phyloP scores from a whole-genome alignment of 64 coral and sea anemone genomes.

The Stichodactyla mertensii region DNA sequence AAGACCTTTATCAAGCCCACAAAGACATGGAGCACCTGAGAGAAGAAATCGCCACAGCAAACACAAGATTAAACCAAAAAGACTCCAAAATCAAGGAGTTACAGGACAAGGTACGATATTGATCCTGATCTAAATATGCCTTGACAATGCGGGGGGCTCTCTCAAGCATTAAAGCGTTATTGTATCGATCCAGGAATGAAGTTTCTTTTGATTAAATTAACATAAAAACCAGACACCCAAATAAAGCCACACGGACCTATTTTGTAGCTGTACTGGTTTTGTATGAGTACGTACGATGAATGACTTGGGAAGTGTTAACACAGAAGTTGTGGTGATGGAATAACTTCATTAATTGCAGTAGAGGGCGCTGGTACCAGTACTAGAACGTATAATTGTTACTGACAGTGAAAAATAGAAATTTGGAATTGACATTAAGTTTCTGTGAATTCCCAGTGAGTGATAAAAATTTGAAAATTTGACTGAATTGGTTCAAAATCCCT shows the following conservation, averaged over 20 bases:
- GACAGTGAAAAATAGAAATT: too few species aligned
- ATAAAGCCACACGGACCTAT: not conserved
- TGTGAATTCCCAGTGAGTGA: too few species aligned
- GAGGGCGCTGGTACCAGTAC: too few species aligned
- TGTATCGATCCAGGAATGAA: not conserved
- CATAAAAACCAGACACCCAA: not conserved
- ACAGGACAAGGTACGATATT: constrained; percentile 38
- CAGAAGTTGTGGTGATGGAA: too few species aligned
- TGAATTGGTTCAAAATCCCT: too few species aligned
- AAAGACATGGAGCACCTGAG: constrained; percentile 39
- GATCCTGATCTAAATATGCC: not conserved
- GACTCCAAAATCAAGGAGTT: constrained; percentile 38
- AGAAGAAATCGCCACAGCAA: constrained; percentile 30
- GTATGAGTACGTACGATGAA: not conserved
- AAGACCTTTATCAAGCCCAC: constrained; percentile 52
- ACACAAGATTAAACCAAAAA: constrained; percentile 38
- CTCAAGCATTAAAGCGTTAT: not conserved
- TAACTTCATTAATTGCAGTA: too few species aligned
- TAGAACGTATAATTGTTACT: too few species aligned
- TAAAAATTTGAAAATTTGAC: too few species aligned
- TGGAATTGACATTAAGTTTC: too few species aligned
- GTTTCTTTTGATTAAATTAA: not conserved
- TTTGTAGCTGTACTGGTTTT: not conserved
- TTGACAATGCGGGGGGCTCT: not conserved
- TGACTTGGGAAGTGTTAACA: not conserved